These are phyloP conservation scores for Himalopsyche anomala DNA, from an alignment of 2,888 invertebrate genomes.

Conservation along the genomic window DNA sequence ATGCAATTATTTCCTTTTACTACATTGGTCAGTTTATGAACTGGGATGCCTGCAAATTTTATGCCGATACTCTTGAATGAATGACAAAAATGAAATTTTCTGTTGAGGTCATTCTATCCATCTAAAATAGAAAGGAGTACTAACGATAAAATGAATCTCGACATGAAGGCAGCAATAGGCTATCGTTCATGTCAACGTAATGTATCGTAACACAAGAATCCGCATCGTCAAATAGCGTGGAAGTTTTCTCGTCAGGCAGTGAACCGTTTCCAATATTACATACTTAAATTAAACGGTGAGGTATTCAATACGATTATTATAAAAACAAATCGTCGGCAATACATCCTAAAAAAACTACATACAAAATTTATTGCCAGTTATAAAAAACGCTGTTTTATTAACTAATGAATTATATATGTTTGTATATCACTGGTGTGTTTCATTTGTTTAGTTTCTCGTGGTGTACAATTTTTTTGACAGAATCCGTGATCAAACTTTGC, in stretches of 20 bases:
- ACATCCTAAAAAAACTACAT: neutral
- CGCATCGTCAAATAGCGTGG: slow-evolving; percentile 25
- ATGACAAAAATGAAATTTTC: neutral
- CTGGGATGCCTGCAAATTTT: slow-evolving; percentile 2
- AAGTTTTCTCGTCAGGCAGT: slow-evolving; percentile 49
- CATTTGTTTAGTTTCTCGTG: too few species aligned
- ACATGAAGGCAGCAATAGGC: slow-evolving; percentile 47
- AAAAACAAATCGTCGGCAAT: neutral
- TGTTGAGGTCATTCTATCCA: neutral
- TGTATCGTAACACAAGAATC: slow-evolving; percentile 3
- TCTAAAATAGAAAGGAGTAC: neutral
- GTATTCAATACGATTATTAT: slow-evolving; percentile 19
- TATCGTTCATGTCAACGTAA: slow-evolving; percentile 39
- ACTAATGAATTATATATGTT: too few species aligned
- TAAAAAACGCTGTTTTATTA: neutral
- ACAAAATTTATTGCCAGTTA: neutral
- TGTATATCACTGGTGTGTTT: too few species aligned
- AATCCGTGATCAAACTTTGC: too few species aligned
- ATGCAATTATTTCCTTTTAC: too few species aligned
- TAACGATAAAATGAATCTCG: neutral
- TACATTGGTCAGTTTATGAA: slow-evolving; percentile 9
- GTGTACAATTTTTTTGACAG: too few species aligned
- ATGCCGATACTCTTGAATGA: neutral
- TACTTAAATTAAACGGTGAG: slow-evolving; percentile 38
- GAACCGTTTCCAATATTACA: slow-evolving; percentile 44